Conservation (phyloP, 2,888 invertebrate genomes). For the Trichopoda pennipes region DNA sequence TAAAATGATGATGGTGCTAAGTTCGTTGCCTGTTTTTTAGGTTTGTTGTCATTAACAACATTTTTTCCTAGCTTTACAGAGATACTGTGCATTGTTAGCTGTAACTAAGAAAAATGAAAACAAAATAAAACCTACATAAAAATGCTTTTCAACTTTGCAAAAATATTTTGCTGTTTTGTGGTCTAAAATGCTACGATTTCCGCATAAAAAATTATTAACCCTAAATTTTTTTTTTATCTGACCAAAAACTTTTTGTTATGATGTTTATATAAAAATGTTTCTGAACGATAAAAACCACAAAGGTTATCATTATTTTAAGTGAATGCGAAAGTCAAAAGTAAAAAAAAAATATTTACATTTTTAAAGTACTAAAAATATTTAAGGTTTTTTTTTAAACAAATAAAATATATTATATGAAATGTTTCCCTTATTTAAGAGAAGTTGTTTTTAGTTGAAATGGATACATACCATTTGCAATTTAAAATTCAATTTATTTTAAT, state of each 20-base stretch:
- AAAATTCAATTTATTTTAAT: constrained; percentile 68
- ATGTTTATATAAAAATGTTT: constrained; percentile 29
- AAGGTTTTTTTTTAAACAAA: constrained; percentile 1
- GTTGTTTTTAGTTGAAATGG: constrained; percentile 40
- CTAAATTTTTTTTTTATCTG: constrained; percentile 19
- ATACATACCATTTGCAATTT: constrained; percentile 63
- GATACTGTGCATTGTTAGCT: constrained; percentile 31
- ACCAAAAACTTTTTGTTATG: constrained; percentile 31
- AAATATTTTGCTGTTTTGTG: constrained; percentile 59
- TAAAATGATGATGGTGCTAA: constrained; percentile 39
- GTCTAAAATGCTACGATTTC: constrained; percentile 65
- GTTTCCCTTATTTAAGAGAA: constrained; percentile 19
- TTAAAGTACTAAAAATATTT: constrained; percentile 14
- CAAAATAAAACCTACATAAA: neutral
- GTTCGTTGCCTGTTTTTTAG: constrained; percentile 29
- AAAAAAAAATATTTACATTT: constrained; percentile 8
- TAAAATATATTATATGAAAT: neutral
- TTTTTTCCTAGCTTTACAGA: constrained; percentile 63
- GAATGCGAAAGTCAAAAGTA: neutral
- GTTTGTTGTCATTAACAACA: constrained; percentile 63
- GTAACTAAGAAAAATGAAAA: neutral
- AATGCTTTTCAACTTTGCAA: constrained; percentile 66
- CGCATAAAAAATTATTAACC: constrained; percentile 38
- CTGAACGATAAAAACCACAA: constrained; percentile 46
- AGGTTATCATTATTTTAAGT: constrained; percentile 58